Percentiles rank a stretch among this genome's conserved stretches.
Evolutionary conservation across 2,888 invertebrate genomes (phyloP).

Genomic region (Nemotelus pantherinus): DNA sequence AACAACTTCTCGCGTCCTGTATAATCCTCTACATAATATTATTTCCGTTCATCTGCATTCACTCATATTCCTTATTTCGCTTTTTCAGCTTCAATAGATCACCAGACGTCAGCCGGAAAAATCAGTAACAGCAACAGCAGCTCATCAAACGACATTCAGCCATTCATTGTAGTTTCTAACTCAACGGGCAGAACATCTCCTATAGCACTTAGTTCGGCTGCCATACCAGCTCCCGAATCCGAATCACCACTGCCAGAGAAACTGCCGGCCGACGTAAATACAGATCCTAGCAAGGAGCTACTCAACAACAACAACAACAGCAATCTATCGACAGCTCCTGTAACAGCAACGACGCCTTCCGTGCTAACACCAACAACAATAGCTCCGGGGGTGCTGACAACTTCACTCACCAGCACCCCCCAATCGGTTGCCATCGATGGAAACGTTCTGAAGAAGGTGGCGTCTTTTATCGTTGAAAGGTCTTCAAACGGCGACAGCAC

Average conservation of each 20-base stretch:
- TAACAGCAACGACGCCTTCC: constrained; percentile 2
- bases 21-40: constrained; percentile 10
- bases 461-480: constrained; percentile 82
- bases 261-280: constrained; percentile 9
- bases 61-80: constrained; percentile 44
- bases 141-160: constrained; percentile 61
- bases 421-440: constrained; percentile 65
- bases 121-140: constrained; percentile 40
- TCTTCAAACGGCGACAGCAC: constrained; percentile 55
- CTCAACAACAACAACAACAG: too few species aligned
- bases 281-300: not conserved
- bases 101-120: constrained; percentile 50
- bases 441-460: constrained; percentile 84
- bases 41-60: constrained; percentile 49
- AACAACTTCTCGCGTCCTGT: too few species aligned
- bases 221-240: not conserved
- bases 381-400: constrained; percentile 60
- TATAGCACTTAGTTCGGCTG: constrained; percentile 55
- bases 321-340: not conserved
- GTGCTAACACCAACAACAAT: constrained; percentile 56
- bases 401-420: constrained; percentile 57
- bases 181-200: constrained; percentile 59
- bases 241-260: not conserved
- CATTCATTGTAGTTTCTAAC: constrained; percentile 65
- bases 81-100: constrained; percentile 54